Evolutionary conservation across 2,888 invertebrate genomes (phyloP).

Genomic region (Lycia hirtaria): DNA sequence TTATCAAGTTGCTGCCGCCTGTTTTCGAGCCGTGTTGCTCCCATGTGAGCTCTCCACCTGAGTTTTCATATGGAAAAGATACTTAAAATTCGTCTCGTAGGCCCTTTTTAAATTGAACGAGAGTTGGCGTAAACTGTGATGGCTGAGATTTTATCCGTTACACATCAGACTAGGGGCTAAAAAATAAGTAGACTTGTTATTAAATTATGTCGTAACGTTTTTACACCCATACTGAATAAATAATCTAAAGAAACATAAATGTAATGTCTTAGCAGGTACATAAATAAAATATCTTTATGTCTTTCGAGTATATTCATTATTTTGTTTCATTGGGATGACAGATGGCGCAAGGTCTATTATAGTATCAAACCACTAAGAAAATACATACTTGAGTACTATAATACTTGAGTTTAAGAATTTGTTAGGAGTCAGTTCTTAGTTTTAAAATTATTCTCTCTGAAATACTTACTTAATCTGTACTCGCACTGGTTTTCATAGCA

Average conservation of each 20-base stretch:
- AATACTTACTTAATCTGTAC: neutral
- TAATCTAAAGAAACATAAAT: too few relatives aligned
- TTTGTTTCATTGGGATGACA: too few relatives aligned
- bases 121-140: slow-evolving; percentile 18
- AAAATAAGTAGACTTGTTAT: neutral
- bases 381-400: too few relatives aligned
- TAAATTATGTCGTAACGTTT: too few relatives aligned
- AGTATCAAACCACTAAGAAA: too few relatives aligned
- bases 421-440: neutral
- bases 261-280: too few relatives aligned
- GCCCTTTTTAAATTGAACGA: slow-evolving; percentile 34
- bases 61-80: slow-evolving; percentile 37
- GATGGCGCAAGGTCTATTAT: too few relatives aligned
- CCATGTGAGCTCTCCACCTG: slow-evolving; percentile 48
- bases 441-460: neutral
- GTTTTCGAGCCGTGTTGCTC: slow-evolving; percentile 49
- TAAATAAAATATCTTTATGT: too few relatives aligned
- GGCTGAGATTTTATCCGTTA: slow-evolving; percentile 15
- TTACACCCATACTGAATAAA: too few relatives aligned
- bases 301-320: too few relatives aligned
- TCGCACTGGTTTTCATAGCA: neutral
- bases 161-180: neutral
- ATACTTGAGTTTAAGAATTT: too few relatives aligned
- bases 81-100: slow-evolving; percentile 39
- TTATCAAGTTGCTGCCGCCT: slow-evolving; percentile 51